A percentile compares a stretch with the other conserved stretches of the same genome.
phyloP scores from a whole-genome alignment of 2,888 invertebrate genomes.

The Noctua janthina region DNA sequence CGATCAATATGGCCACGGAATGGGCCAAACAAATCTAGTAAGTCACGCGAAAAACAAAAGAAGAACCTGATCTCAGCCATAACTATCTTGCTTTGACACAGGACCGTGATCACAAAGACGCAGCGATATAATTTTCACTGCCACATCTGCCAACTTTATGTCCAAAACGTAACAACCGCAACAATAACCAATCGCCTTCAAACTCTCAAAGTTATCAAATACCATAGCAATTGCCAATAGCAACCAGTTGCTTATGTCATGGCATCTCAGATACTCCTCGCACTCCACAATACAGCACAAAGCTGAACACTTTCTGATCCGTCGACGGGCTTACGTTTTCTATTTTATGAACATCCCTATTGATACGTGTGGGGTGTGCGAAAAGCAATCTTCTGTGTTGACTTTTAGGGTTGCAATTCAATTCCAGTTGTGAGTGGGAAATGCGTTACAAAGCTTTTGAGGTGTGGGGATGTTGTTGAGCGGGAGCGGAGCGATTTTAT shows the following conservation, averaged over 20 bases:
- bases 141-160: not conserved
- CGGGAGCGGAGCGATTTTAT: slow-evolving; percentile 9
- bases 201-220: slow-evolving; percentile 35
- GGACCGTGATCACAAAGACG: not conserved
- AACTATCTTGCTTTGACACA: too few relatives aligned
- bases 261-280: slow-evolving; percentile 43
- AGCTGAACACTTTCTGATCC: slow-evolving; percentile 68
- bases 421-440: slow-evolving; percentile 41
- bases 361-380: slow-evolving; percentile 39
- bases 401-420: slow-evolving; percentile 56
- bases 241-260: slow-evolving; percentile 60
- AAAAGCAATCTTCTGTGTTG: slow-evolving; percentile 54
- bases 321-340: slow-evolving; percentile 63
- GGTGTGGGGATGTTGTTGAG: slow-evolving; percentile 19
- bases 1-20: not conserved
- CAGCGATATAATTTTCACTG: not conserved
- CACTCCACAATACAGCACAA: slow-evolving; percentile 64
- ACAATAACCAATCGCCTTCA: not conserved
- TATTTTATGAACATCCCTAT: slow-evolving; percentile 65
- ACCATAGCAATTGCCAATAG: slow-evolving; percentile 47
- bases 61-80: not conserved
- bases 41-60: not conserved
- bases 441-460: slow-evolving; percentile 52
- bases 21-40: not conserved
- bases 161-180: slow-evolving; percentile 7